Conservation (phyloP, 2,113 vertebrate genomes). For the Elephantulus edwardii region DNA sequence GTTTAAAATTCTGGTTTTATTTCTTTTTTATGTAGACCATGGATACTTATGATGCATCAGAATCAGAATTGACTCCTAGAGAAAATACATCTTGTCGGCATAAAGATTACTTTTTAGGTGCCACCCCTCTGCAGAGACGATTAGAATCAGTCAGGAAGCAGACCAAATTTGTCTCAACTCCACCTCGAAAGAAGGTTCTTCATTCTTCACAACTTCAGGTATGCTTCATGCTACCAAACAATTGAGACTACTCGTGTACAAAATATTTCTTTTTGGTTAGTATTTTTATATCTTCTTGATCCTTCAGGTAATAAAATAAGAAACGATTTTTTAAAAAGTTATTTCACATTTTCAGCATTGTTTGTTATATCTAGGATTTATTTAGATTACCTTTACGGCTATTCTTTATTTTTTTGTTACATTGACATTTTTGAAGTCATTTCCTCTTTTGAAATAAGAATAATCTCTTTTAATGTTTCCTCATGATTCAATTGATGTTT, state of each 20-base stretch:
- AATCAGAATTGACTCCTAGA: constrained; percentile 37
- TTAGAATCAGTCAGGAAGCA: constrained; percentile 69
- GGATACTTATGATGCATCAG: constrained; percentile 59
- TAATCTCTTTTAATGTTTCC: constrained; percentile 15
- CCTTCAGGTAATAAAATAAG: neutral
- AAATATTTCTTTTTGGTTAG: neutral
- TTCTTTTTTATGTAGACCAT: constrained; percentile 69
- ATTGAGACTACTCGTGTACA: neutral
- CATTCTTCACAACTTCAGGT: constrained; percentile 70
- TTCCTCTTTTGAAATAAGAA: neutral
- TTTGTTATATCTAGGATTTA: neutral
- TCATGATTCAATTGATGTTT: neutral
- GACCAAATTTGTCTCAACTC: constrained; percentile 50
- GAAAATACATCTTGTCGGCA: neutral
- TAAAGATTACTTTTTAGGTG: constrained; percentile 54
- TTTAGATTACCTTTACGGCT: neutral
- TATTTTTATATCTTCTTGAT: constrained; percentile 2
- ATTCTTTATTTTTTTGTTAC: constrained; percentile 34
- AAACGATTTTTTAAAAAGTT: neutral
- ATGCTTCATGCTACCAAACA: neutral
- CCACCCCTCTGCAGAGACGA: constrained; percentile 71
- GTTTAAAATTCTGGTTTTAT: constrained; percentile 25
- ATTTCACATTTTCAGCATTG: neutral
- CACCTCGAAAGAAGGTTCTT: constrained; percentile 73
- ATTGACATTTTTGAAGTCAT: constrained; percentile 1